phyloP scores from a whole-genome alignment of 2,797 vertebrate species.

The Delichon dasypus region DNA sequence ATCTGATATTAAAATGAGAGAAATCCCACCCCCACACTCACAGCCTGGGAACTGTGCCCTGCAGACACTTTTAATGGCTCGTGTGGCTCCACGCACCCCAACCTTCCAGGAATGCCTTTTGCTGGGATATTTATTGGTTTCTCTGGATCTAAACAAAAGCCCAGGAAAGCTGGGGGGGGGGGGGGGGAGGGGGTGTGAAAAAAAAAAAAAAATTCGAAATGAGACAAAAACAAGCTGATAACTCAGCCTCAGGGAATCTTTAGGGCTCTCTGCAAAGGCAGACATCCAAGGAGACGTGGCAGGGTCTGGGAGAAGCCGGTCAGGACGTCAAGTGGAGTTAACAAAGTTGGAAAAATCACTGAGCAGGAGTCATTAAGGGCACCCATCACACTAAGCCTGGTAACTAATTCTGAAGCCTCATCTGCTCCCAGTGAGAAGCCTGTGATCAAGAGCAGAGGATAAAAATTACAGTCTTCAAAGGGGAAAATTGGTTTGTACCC shows the following conservation, averaged over 20 bases:
- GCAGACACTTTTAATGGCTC: slow-evolving; percentile 17
- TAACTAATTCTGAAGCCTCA: background rate
- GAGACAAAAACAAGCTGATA: background rate
- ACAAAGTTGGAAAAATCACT: background rate
- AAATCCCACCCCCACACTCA: background rate
- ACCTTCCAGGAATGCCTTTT: slow-evolving; percentile 14
- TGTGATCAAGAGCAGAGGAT: background rate
- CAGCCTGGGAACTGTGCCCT: slow-evolving; percentile 29
- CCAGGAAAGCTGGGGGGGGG: background rate
- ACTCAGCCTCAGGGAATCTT: background rate
- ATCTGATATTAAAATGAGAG: slow-evolving; percentile 57
- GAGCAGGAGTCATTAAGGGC: background rate
- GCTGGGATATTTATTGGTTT: background rate
- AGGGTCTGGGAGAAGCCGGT: background rate
- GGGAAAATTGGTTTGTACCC: background rate
- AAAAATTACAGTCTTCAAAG: background rate
- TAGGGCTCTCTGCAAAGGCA: background rate
- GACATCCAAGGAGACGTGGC: background rate
- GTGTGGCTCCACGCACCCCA: background rate
- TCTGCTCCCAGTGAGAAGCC: background rate
- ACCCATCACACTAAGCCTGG: background rate
- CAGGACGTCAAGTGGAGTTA: background rate
- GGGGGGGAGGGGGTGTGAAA: accelerated
- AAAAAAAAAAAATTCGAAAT: background rate
- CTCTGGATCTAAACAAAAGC: slow-evolving; percentile 19